Conservation (phyloP, 1,140 invertebrate species). For the Notospermus geniculatus region DNA sequence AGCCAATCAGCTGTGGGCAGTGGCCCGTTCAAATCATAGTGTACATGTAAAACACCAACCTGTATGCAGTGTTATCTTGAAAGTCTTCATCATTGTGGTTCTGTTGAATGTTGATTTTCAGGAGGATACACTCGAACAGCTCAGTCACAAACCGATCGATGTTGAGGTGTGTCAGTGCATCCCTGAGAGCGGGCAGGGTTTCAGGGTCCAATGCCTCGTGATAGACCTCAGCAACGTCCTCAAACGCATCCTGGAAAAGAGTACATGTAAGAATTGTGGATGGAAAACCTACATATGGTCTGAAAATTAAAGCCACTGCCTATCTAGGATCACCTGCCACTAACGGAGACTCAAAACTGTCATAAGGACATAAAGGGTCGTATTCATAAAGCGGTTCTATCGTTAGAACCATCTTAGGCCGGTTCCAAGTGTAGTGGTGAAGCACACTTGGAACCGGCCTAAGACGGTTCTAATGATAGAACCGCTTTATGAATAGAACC, state of each 20-base stretch:
- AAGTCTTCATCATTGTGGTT: slow-evolving; percentile 24
- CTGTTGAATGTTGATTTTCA: slow-evolving; percentile 25
- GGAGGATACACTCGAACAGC: slow-evolving; percentile 33
- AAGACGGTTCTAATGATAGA: too few species aligned
- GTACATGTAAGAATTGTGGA: background rate
- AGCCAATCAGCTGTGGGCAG: too few species aligned
- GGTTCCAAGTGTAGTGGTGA: too few species aligned
- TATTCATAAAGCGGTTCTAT: too few species aligned
- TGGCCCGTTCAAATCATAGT: too few species aligned
- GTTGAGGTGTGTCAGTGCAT: slow-evolving; percentile 19
- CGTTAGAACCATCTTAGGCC: too few species aligned
- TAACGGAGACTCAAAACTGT: too few species aligned
- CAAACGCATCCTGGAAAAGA: slow-evolving; percentile 30
- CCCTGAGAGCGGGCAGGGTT: slow-evolving; percentile 10
- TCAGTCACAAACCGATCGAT: slow-evolving; percentile 23
- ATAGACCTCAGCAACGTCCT: slow-evolving; percentile 20
- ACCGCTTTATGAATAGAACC: too few species aligned
- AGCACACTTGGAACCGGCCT: too few species aligned
- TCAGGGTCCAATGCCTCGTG: slow-evolving; percentile 20
- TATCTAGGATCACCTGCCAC: too few species aligned
- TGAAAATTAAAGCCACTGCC: background rate
- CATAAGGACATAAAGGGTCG: too few species aligned
- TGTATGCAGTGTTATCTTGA: slow-evolving; percentile 16
- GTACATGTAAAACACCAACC: slow-evolving; percentile 12
- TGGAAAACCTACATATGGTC: background rate